These are phyloP conservation scores for Drosophila macrothrix DNA, from an alignment of 2,888 invertebrate species.

Conservation along the genomic window DNA sequence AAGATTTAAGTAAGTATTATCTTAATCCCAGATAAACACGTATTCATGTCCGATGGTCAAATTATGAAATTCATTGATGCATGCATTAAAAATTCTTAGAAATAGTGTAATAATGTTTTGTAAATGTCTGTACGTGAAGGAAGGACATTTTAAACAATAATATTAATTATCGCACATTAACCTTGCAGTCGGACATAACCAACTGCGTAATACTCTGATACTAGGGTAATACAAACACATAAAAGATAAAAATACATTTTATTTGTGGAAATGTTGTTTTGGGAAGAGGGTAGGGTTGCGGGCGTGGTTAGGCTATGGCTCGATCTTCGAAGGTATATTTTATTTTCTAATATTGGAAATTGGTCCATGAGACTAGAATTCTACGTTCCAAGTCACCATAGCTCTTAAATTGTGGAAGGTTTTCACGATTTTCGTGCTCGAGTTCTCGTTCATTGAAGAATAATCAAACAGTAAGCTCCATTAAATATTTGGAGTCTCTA, in stretches of 20 bases:
- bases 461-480: not conserved
- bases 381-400: not conserved
- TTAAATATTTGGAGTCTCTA: not conserved
- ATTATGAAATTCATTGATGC: not conserved
- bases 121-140: not conserved
- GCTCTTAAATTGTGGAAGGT: not conserved
- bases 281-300: not conserved
- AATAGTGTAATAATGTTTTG: not conserved
- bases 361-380: not conserved
- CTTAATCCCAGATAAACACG: not conserved
- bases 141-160: not conserved
- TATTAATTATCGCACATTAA: not conserved
- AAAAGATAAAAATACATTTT: not conserved
- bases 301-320: not conserved
- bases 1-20: not conserved
- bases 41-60: not conserved
- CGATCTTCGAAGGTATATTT: no score
- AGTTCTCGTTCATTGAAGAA: not conserved
- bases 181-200: slow-evolving; percentile 2
- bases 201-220: slow-evolving; percentile 13
- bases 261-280: not conserved
- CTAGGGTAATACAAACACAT: not conserved
- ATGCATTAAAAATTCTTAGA: not conserved
- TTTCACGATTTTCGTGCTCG: not conserved
- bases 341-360: not conserved